phyloP scores from a whole-genome alignment of 2,113 vertebrate genomes.

The Oxyruncus cristatus region DNA sequence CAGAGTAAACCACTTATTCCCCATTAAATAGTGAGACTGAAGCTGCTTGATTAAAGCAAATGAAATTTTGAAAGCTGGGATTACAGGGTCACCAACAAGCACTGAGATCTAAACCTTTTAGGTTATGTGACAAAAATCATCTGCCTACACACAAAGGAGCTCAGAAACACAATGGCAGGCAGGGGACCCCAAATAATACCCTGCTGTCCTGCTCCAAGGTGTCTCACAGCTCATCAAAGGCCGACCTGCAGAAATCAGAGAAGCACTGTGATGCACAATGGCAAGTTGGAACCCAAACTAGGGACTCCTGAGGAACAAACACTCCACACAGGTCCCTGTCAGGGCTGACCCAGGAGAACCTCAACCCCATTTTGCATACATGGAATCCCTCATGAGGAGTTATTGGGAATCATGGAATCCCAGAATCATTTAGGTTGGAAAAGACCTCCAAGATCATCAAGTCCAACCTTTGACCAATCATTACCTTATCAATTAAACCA shows the following conservation, averaged over 20 bases:
- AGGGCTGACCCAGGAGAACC: background rate
- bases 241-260: background rate
- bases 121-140: background rate
- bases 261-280: background rate
- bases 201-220: background rate
- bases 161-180: background rate
- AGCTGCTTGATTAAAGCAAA: background rate
- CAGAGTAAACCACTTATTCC: background rate
- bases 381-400: background rate
- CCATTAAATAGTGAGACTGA: background rate
- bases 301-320: background rate
- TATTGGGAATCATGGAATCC: background rate
- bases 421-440: background rate
- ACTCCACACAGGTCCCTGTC: fast-evolving
- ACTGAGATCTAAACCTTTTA: background rate
- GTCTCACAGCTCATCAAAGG: background rate
- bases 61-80: background rate
- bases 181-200: background rate
- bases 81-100: background rate
- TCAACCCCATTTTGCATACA: background rate
- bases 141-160: background rate
- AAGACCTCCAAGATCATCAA: background rate
- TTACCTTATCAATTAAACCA: background rate
- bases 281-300: background rate
- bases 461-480: background rate